Evolutionary conservation across 2,888 invertebrate genomes (phyloP).

Genomic region (Diploptera punctata): DNA sequence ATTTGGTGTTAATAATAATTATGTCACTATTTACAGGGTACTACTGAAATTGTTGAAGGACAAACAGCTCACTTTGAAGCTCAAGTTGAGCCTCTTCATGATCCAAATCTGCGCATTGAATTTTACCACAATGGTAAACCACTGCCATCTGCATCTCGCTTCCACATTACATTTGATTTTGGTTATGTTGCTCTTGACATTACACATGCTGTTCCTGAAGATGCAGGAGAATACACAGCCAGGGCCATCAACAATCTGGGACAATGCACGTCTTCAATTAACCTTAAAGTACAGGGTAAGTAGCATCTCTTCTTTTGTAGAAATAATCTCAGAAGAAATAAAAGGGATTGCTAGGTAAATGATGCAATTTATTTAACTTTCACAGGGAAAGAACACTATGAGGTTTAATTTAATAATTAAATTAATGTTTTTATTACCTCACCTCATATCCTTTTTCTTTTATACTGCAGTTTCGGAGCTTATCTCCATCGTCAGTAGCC

Average conservation of each 20-base stretch:
- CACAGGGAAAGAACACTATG: no score
- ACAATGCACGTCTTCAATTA: constrained; percentile 83
- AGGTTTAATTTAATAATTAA: no score
- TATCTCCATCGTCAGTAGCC: no score
- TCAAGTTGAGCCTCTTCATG: constrained; percentile 89
- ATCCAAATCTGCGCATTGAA: constrained; percentile 87
- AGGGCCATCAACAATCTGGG: constrained; percentile 92
- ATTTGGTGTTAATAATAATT: no score
- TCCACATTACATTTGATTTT: constrained; percentile 96
- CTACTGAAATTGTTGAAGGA: constrained; percentile 88
- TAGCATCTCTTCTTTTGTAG: neutral
- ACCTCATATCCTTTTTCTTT: no score
- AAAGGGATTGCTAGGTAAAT: neutral
- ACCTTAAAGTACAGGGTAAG: constrained; percentile 71
- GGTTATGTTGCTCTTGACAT: constrained; percentile 97
- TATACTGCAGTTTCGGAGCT: no score
- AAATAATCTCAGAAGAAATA: neutral
- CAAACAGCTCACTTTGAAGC: constrained; percentile 96
- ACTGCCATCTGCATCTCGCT: constrained; percentile 86
- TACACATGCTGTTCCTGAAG: constrained; percentile 91
- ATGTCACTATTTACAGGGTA: no score
- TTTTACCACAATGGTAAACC: constrained; percentile 94
- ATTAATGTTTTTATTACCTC: no score
- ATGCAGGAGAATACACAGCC: constrained; percentile 94
- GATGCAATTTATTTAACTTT: no score